Conservation (phyloP, 2,888 invertebrate genomes). For the Crocallis elinguaria region DNA sequence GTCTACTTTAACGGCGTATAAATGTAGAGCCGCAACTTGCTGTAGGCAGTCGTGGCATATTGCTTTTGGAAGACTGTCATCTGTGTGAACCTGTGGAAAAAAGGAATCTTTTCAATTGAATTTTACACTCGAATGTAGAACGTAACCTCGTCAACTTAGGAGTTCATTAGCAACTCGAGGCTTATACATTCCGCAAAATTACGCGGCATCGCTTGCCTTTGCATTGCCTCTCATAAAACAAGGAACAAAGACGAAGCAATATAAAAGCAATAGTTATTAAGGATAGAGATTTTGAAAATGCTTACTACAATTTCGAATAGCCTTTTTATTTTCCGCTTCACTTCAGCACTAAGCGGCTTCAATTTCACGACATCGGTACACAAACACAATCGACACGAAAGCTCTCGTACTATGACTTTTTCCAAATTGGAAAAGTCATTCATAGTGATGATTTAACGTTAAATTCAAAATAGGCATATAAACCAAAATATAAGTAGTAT, state of each 20-base stretch:
- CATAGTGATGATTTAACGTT: conserved; percentile 61
- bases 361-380: conserved; percentile 77
- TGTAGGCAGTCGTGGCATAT: conserved; percentile 80
- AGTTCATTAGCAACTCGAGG: no score
- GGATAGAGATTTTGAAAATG: no score
- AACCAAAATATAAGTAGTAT: conserved; percentile 30
- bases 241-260: no score
- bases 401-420: conserved; percentile 76
- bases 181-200: no score
- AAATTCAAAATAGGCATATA: conserved; percentile 17
- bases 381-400: conserved; percentile 76
- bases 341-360: conserved; percentile 72
- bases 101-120: background rate
- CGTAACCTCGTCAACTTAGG: no score
- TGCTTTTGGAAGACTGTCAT: conserved; percentile 77
- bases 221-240: no score
- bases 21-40: conserved; percentile 68
- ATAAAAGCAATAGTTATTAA: no score
- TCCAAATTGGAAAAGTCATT: conserved; percentile 74
- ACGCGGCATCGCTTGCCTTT: no score
- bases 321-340: conserved; percentile 73
- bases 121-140: no score
- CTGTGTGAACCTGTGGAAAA: conserved; percentile 63
- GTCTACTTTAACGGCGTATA: conserved; percentile 75
- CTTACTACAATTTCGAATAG: conserved; percentile 73